A percentile compares a stretch with the other conserved stretches of the same genome.
Conservation (phyloP, 1,140 invertebrate species). For the Acromyrmex echinatior region DNA sequence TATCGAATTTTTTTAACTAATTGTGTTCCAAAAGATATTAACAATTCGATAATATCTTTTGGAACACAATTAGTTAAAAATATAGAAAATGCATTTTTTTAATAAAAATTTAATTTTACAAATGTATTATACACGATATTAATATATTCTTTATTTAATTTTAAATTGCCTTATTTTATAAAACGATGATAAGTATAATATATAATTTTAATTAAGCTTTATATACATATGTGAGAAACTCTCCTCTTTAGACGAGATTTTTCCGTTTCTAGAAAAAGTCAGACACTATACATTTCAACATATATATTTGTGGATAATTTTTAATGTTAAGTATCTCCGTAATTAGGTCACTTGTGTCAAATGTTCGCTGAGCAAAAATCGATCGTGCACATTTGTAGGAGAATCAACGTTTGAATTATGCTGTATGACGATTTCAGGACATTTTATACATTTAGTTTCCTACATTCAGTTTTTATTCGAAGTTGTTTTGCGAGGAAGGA, state of each 20-base stretch:
- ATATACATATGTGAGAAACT: no score
- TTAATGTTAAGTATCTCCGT: conserved; percentile 35
- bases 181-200: background rate
- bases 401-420: conserved; percentile 14
- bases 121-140: background rate
- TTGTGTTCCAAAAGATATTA: no score
- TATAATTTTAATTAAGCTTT: conserved; percentile 3
- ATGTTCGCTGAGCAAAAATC: conserved; percentile 3
- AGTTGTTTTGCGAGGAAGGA: background rate
- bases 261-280: background rate
- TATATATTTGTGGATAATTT: background rate
- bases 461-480: background rate
- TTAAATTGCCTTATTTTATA: background rate
- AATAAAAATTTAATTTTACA: background rate
- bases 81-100: background rate
- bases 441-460: background rate
- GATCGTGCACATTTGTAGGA: conserved; percentile 4
- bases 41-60: background rate
- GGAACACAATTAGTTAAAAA: background rate
- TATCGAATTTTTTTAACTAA: no score
- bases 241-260: background rate
- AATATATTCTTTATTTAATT: background rate
- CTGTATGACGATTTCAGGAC: background rate
- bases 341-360: conserved; percentile 43
- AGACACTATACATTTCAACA: background rate